Evolutionary conservation across 2,113 vertebrate genomes (phyloP), one percentile per base, ranked within the genome.

Genomic region (Nibea coibor): DNA sequence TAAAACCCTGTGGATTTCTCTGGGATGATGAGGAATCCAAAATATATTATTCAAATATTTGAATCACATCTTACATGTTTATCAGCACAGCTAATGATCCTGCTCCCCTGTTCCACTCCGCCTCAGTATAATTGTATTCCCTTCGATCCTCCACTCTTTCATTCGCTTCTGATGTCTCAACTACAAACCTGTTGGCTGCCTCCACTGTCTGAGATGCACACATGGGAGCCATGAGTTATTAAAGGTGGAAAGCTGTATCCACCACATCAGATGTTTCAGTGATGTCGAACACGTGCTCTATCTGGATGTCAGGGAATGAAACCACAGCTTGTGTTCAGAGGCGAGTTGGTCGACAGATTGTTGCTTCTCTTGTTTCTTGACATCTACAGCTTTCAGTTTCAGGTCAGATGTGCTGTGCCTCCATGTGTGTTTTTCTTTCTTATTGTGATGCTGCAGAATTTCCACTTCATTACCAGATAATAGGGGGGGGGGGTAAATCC

Each of bases 111-210:
- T 17, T 47, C 51, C 8, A 28, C 72, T 72, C 39, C 67, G 14
- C n/a, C 28, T 80, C 15, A 1, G 4, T 50, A 65, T 85, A 12
- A 82, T 83, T 88, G 69, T 72, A 69, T 71, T 76, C 20, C 65
- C 39, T 53, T 68, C 64, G 53, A 75, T 72, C 45, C 48, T 79
- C 58, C 58, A n/a, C 24, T 56, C 53, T 72, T 66, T 66, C n/a
- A 65, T 70, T 78, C 10, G 24, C 74, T 66, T 80, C 24, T 79
- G 48, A 51, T 54, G 63, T 75, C 56, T 81, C 67, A 24, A 28
- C 48, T 4, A 61, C 62, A 15, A 64, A 87, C 19, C 51, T 78
- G 63, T 51, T 70, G n/a, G 57, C 72, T 76, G 66, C 56, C 50
- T 77, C 72, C 48, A 11, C 16, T 72, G 26, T 79, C 24, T 56